These are phyloP conservation scores for Caenorhabditis sp. DNA, from an alignment of 2,888 invertebrate genomes.

Conservation along the genomic window DNA sequence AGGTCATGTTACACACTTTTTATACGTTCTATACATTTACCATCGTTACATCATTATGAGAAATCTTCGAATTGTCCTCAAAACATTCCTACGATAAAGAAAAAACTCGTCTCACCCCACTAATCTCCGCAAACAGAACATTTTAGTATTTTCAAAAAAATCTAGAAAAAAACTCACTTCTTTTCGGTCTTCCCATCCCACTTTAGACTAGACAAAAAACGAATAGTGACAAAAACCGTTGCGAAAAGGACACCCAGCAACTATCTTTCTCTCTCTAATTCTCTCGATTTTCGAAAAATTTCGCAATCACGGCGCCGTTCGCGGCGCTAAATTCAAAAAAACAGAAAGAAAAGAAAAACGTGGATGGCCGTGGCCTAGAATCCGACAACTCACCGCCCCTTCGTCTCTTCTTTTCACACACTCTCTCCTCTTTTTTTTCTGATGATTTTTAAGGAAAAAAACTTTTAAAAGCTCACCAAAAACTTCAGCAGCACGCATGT, in stretches of 20 bases:
- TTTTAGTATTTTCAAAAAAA: not conserved
- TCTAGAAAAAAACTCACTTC: not conserved
- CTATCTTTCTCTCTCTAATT: not conserved
- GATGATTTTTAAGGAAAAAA: not conserved
- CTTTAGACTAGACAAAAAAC: not conserved
- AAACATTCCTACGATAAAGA: too few relatives aligned
- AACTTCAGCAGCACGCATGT: not conserved
- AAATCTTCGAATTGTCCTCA: too few relatives aligned
- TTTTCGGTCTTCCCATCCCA: not conserved
- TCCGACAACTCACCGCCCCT: not conserved
- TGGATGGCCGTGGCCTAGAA: not conserved
- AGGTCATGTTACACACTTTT: too few relatives aligned
- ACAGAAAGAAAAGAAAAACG: not conserved
- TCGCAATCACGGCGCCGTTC: not conserved
- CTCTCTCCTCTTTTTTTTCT: not conserved
- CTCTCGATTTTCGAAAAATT: not conserved
- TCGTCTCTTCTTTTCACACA: not conserved
- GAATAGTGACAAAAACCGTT: not conserved
- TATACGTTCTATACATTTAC: too few relatives aligned
- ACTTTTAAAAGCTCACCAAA: not conserved
- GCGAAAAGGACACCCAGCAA: not conserved
- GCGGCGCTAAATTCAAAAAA: not conserved
- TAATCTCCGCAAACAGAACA: too few relatives aligned
- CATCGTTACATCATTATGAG: too few relatives aligned
- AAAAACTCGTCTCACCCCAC: too few relatives aligned